phyloP scores from a whole-genome alignment of 2,797 vertebrate genomes.

The Hypotaenidia okinawae region DNA sequence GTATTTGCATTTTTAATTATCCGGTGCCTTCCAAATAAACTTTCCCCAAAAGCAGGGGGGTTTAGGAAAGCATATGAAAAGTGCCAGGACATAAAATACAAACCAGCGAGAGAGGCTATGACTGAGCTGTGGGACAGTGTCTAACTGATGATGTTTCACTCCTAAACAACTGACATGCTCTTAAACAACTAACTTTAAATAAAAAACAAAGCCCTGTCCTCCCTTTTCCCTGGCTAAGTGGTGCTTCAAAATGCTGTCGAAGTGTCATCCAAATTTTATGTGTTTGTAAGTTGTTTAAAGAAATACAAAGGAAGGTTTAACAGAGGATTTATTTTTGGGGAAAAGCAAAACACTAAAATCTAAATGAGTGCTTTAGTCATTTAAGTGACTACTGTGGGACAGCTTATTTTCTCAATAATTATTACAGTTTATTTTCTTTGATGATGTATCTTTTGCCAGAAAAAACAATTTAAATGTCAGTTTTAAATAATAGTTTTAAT shows the following conservation, averaged over 20 bases:
- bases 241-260: not conserved
- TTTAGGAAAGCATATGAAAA: not conserved
- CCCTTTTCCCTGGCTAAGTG: not conserved
- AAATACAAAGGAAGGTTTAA: not conserved
- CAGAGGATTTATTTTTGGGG: not conserved
- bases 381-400: conserved; percentile 32
- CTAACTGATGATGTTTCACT: not conserved
- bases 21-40: not conserved
- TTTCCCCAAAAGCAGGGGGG: not conserved
- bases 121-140: not conserved
- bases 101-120: not conserved
- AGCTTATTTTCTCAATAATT: conserved; percentile 64
- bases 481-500: conserved; percentile 68
- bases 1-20: not conserved
- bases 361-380: conserved; percentile 36
- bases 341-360: not conserved
- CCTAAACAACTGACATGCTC: not conserved
- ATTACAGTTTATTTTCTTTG: conserved; percentile 8
- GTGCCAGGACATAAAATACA: not conserved
- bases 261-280: not conserved
- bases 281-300: not conserved
- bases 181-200: not conserved
- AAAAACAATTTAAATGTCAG: conserved; percentile 69
- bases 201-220: not conserved
- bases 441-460: conserved; percentile 61